A percentile compares a stretch with the other conserved stretches of the same genome.
These are phyloP conservation scores for Paratilapia polleni DNA, from an alignment of 2,113 vertebrate species.

Conservation along the genomic window DNA sequence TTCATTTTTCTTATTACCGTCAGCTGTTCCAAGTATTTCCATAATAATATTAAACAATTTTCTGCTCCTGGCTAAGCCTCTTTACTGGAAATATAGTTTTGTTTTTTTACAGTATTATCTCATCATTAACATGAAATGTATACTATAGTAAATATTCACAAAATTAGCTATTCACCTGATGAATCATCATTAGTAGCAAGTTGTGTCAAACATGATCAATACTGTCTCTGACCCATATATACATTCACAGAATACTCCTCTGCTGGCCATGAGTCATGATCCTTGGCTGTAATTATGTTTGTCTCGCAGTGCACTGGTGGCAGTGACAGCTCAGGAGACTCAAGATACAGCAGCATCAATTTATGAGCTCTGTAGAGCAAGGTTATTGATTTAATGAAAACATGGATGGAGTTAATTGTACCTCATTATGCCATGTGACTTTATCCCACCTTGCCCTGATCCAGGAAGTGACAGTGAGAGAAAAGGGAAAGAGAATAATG, in stretches of 20 bases:
- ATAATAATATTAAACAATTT: not conserved
- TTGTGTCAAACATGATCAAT: not conserved
- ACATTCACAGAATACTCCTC: not conserved
- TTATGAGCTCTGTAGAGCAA: constrained; percentile 39
- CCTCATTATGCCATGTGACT: constrained; percentile 40
- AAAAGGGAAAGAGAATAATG: not conserved
- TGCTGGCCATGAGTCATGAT: constrained; percentile 32
- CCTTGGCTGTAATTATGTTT: constrained; percentile 35
- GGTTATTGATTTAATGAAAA: constrained; percentile 61
- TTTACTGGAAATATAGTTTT: not conserved
- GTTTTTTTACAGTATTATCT: not conserved
- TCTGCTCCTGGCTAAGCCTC: not conserved
- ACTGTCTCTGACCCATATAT: not conserved
- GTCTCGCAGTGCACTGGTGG: constrained; percentile 3
- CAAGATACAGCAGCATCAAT: constrained; percentile 5
- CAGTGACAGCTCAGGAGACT: constrained; percentile 15
- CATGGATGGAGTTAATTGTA: constrained; percentile 52
- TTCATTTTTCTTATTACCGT: not conserved
- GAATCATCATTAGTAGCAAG: constrained; percentile 6
- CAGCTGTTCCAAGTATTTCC: not conserved
- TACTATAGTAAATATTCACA: not conserved
- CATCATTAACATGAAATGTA: not conserved
- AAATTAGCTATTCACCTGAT: not conserved
- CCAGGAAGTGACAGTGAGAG: constrained; percentile 10
- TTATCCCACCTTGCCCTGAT: constrained; percentile 18